Evolutionary conservation across 1,140 invertebrate species (phyloP).

Genomic region (Ylistrum balloti): DNA sequence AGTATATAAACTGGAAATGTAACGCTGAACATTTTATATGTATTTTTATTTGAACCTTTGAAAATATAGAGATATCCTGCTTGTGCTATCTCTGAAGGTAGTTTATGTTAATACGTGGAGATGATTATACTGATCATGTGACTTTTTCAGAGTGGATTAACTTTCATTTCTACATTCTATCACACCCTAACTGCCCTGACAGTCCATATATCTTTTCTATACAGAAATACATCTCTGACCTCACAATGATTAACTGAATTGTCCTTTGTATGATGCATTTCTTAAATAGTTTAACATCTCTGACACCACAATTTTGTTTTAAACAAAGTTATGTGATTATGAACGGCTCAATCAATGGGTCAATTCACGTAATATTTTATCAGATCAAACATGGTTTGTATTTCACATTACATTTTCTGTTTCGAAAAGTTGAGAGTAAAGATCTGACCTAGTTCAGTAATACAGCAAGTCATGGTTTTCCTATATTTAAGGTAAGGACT

Average conservation of each 20-base stretch:
- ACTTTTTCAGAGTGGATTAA: neutral
- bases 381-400: too few relatives aligned
- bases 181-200: constrained; percentile 1
- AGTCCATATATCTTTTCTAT: neutral
- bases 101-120: neutral
- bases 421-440: too few relatives aligned
- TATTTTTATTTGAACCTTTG: neutral
- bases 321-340: too few relatives aligned
- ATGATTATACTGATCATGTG: neutral
- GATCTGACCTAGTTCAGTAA: too few relatives aligned
- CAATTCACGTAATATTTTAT: too few relatives aligned
- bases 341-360: too few relatives aligned
- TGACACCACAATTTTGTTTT: too few relatives aligned
- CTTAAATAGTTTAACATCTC: too few relatives aligned
- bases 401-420: too few relatives aligned
- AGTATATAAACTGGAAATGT: neutral
- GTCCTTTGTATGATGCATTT: neutral
- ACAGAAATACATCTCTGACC: neutral
- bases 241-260: neutral
- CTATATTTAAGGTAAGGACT: too few relatives aligned
- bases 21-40: neutral
- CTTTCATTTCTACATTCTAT: constrained; percentile 24
- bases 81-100: too few relatives aligned
- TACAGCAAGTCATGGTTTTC: too few relatives aligned
- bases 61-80: neutral